Percentiles rank a stretch among this genome's conserved stretches.
These are phyloP conservation scores for Paracentrotus lividus DNA, from an alignment of 53 echinoderm and acorn worm genomes.

Conservation along the genomic window DNA sequence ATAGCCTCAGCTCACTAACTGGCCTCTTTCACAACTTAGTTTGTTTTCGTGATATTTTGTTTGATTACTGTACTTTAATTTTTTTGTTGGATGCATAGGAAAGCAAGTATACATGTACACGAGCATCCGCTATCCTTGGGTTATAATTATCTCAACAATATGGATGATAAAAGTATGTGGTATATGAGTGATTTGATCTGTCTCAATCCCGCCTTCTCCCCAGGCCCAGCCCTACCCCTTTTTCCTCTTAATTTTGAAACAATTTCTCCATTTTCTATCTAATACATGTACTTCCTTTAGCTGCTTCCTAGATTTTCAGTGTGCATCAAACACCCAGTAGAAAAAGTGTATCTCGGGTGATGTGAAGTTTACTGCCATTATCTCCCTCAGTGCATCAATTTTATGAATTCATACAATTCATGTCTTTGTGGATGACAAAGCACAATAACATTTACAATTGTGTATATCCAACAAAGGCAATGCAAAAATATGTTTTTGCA, in stretches of 20 bases:
- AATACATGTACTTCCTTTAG: neutral
- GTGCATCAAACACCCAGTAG: neutral
- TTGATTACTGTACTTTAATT: neutral
- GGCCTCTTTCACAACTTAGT: neutral
- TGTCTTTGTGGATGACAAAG: neutral
- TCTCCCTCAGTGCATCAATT: neutral
- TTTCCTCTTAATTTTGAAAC: no score
- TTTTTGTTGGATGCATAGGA: neutral
- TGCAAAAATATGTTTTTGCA: neutral
- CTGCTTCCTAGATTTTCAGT: neutral
- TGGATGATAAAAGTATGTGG: neutral
- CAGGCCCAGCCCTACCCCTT: no score
- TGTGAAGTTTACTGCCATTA: neutral
- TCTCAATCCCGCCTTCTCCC: no score
- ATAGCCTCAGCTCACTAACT: neutral
- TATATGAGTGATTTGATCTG: no score
- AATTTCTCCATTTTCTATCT: no score
- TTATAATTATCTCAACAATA: no score
- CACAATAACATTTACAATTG: no score
- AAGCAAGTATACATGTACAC: no score
- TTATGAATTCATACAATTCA: neutral
- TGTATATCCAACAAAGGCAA: neutral
- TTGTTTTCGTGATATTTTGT: neutral
- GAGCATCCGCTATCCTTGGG: no score
- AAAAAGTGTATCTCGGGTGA: neutral